A percentile compares a stretch with the other conserved stretches of the same genome.
Conservation (phyloP, 2,113 vertebrate genomes). For the Plestiodon gilberti region DNA sequence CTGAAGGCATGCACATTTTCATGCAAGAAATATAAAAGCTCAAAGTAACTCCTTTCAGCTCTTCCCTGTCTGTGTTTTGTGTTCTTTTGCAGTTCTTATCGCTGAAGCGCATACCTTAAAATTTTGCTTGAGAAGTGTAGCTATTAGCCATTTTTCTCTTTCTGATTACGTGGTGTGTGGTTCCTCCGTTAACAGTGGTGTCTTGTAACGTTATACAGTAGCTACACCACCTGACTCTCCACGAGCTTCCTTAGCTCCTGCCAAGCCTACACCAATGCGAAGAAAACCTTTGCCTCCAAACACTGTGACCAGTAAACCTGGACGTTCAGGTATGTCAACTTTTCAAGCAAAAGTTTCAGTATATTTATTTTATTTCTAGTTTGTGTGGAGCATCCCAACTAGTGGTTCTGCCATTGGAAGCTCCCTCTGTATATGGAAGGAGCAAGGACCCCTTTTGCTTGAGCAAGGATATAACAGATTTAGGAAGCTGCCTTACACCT, state of each 20-base stretch:
- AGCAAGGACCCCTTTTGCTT: too few species aligned
- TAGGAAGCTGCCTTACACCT: too few species aligned
- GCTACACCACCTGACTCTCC: conserved; percentile 53
- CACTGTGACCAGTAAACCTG: conserved; percentile 79
- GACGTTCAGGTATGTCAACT: conserved; percentile 71
- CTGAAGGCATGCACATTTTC: not conserved
- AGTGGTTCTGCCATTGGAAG: too few species aligned
- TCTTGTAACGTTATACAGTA: conserved; percentile 61
- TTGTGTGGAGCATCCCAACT: not conserved
- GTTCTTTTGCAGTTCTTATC: conserved; percentile 32
- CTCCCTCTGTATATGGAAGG: too few species aligned
- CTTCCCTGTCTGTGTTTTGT: conserved; percentile 8
- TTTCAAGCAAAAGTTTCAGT: not conserved
- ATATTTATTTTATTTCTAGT: not conserved
- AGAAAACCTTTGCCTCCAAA: conserved; percentile 77
- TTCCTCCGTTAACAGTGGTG: conserved; percentile 33
- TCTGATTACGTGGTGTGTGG: conserved; percentile 16
- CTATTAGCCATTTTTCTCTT: not conserved
- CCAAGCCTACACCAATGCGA: conserved; percentile 65
- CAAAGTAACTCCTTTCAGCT: conserved; percentile 34
- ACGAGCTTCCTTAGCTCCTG: conserved; percentile 58
- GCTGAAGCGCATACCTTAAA: conserved; percentile 23
- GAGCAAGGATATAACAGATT: too few species aligned
- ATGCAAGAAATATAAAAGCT: conserved; percentile 27
- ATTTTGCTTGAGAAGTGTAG: conserved; percentile 27